Conservation (phyloP, 2,797 vertebrate species). For the Cheirogaleus major region DNA sequence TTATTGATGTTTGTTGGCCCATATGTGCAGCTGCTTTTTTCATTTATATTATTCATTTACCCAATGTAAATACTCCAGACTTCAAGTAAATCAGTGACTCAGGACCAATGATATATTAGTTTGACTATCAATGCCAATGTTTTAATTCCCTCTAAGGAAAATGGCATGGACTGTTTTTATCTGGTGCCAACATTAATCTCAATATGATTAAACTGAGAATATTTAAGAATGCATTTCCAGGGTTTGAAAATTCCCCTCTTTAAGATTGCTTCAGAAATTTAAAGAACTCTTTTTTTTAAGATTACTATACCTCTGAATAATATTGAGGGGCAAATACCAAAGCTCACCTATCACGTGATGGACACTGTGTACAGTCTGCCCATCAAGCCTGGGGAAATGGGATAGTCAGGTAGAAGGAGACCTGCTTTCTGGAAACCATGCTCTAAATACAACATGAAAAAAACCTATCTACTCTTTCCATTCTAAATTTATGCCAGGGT, state of each 20-base stretch:
- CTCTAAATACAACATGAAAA: background rate
- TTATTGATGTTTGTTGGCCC: slow-evolving; percentile 70
- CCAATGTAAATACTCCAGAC: slow-evolving; percentile 60
- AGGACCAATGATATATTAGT: slow-evolving; percentile 48
- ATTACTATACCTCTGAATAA: background rate
- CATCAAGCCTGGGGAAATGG: background rate
- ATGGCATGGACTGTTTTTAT: slow-evolving; percentile 35
- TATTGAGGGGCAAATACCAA: background rate
- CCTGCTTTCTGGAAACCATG: background rate
- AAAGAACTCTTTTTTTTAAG: background rate
- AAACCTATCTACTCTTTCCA: background rate
- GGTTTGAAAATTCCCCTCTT: slow-evolving; percentile 36
- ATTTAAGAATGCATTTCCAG: slow-evolving; percentile 26
- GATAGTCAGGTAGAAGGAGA: background rate
- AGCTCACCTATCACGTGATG: background rate
- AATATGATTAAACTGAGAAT: slow-evolving; percentile 30
- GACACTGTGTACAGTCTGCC: background rate
- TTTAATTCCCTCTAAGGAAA: slow-evolving; percentile 57
- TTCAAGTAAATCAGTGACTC: slow-evolving; percentile 59
- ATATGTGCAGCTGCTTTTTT: slow-evolving; percentile 53
- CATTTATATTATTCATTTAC: slow-evolving; percentile 54
- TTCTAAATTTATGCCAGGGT: background rate
- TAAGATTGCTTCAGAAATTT: background rate
- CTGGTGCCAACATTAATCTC: slow-evolving; percentile 28
- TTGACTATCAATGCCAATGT: background rate